These are phyloP conservation scores for Petaurus breviceps DNA, from an alignment of 2,113 vertebrate genomes.

Conservation along the genomic window DNA sequence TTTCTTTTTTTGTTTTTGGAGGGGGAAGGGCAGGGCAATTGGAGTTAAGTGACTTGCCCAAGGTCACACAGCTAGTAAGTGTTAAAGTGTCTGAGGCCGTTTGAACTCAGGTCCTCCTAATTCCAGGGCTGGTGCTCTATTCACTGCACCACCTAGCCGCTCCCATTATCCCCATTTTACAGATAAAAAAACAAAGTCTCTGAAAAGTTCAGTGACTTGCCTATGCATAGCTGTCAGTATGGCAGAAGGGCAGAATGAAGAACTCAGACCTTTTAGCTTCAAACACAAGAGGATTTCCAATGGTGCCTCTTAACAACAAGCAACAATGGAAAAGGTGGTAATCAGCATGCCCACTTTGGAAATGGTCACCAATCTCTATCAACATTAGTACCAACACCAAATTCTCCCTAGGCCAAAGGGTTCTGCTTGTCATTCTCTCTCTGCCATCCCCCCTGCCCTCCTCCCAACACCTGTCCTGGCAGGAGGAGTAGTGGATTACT, in stretches of 20 bases:
- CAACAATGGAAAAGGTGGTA: background rate
- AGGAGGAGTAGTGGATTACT: background rate
- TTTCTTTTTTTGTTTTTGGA: too few relatives aligned
- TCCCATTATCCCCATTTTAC: background rate
- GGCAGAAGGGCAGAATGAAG: background rate
- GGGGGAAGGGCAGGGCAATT: too few relatives aligned
- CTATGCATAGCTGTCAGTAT: too few relatives aligned
- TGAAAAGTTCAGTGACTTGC: background rate
- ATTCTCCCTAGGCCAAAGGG: background rate
- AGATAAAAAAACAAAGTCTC: background rate
- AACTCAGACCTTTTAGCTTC: background rate
- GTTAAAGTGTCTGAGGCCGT: background rate
- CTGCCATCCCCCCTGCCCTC: background rate
- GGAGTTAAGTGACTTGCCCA: background rate
- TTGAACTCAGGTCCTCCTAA: background rate
- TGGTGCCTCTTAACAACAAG: too few relatives aligned
- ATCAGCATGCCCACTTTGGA: background rate
- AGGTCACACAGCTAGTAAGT: background rate
- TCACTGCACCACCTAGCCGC: rapidly evolving
- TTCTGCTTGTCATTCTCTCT: background rate
- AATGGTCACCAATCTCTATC: background rate
- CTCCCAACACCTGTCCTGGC: background rate
- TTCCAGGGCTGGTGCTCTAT: background rate
- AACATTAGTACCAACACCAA: background rate
- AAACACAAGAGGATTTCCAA: too few relatives aligned